Evolutionary conservation across 2,888 invertebrate genomes (phyloP).

Genomic region (Cheilosia grossa): DNA sequence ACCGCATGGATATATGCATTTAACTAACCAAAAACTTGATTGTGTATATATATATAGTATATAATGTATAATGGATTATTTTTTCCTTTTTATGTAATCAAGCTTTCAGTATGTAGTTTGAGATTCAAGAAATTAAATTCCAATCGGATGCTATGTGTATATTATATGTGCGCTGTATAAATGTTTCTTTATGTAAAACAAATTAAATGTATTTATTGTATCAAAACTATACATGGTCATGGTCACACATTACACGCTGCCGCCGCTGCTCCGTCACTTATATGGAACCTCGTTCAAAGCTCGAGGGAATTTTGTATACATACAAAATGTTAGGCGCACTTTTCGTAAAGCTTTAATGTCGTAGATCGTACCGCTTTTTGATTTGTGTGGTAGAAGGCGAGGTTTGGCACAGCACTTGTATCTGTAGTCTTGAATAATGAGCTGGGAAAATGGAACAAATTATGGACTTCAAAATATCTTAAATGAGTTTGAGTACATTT

Average conservation of each 20-base stretch:
- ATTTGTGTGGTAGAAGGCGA: neutral
- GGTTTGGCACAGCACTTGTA: slow-evolving; percentile 5
- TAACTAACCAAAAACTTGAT: slow-evolving; percentile 40
- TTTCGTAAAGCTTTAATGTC: neutral
- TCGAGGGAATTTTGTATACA: neutral
- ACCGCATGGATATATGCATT: slow-evolving; percentile 66
- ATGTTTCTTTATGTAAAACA: slow-evolving; percentile 18
- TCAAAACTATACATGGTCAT: neutral
- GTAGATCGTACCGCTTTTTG: neutral
- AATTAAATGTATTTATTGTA: slow-evolving; percentile 1
- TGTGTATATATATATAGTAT: slow-evolving; percentile 50
- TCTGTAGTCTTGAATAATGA: too few species aligned
- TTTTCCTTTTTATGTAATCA: slow-evolving; percentile 27
- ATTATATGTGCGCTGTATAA: slow-evolving; percentile 51
- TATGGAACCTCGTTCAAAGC: too few species aligned
- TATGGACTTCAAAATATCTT: too few species aligned
- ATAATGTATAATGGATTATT: slow-evolving; percentile 4
- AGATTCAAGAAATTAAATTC: slow-evolving; percentile 20
- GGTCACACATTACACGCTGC: neutral
- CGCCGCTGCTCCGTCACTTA: neutral
- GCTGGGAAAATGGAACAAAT: too few species aligned
- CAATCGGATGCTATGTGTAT: slow-evolving; percentile 54
- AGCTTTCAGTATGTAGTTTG: slow-evolving; percentile 52
- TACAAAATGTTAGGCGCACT: neutral
- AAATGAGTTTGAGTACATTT: too few species aligned